phyloP scores from a whole-genome alignment of 2,797 vertebrate genomes.

The Neomorphus geoffroyi region DNA sequence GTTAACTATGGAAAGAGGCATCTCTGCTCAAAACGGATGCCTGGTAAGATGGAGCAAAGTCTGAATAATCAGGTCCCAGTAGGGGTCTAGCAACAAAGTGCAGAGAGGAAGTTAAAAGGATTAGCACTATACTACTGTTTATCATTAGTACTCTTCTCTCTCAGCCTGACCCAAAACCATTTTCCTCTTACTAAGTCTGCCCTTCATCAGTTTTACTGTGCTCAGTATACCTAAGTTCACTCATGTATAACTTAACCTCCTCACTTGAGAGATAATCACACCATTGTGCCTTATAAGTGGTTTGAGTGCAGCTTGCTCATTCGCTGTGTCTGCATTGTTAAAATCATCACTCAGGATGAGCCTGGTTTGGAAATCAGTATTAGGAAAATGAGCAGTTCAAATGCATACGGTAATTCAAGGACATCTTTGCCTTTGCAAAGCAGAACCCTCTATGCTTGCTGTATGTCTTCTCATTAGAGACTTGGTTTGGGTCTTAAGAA shows the following conservation, averaged over 20 bases:
- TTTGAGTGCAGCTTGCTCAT: not conserved
- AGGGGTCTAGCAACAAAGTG: constrained; percentile 30
- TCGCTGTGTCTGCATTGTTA: not conserved
- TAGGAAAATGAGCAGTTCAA: not conserved
- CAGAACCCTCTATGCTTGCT: not conserved
- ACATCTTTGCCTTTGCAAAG: not conserved
- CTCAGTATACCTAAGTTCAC: not conserved
- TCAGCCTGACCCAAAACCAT: not conserved
- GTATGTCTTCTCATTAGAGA: not conserved
- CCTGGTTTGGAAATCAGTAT: not conserved
- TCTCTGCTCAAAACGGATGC: not conserved
- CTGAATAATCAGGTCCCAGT: not conserved
- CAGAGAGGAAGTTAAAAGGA: constrained; percentile 30
- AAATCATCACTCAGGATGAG: not conserved
- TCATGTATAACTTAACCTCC: not conserved
- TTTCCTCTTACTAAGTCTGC: not conserved
- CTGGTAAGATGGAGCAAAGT: not conserved
- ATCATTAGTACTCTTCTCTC: not conserved
- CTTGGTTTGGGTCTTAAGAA: not conserved
- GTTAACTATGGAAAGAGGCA: not conserved
- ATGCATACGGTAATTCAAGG: constrained; percentile 8
- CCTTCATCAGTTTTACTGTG: not conserved
- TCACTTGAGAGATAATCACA: not conserved
- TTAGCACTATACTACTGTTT: constrained; percentile 1
- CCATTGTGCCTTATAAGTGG: not conserved